Conservation (phyloP, 2,888 invertebrate species). For the Hesperia comma region DNA sequence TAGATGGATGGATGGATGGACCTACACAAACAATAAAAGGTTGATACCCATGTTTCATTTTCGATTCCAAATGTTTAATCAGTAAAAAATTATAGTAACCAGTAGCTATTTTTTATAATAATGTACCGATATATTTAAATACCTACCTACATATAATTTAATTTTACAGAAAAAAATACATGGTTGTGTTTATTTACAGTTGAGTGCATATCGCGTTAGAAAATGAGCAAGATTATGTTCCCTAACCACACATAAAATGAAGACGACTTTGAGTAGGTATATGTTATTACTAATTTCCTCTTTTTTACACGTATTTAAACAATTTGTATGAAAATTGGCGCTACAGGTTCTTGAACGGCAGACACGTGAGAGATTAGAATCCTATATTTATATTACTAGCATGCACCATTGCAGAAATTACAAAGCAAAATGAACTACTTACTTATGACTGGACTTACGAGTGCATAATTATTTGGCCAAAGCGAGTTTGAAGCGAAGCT, state of each 20-base stretch:
- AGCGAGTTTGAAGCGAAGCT: conserved; percentile 41
- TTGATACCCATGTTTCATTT: too few relatives aligned
- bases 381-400: conserved; percentile 28
- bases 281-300: conserved; percentile 22
- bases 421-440: conserved; percentile 38
- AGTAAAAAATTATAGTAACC: neutral
- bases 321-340: conserved; percentile 17
- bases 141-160: too few relatives aligned
- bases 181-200: neutral
- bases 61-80: too few relatives aligned
- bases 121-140: neutral
- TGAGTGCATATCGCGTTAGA: conserved; percentile 4
- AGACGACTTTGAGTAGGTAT: neutral
- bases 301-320: conserved; percentile 17
- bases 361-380: conserved; percentile 43
- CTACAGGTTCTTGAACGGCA: conserved; percentile 17
- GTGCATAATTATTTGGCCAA: conserved; percentile 56
- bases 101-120: neutral
- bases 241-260: neutral
- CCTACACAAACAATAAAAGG: too few relatives aligned
- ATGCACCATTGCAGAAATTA: conserved; percentile 40
- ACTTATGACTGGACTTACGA: conserved; percentile 49
- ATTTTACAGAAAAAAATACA: too few relatives aligned
- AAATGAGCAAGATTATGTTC: neutral
- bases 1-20: too few relatives aligned